A percentile compares a stretch with the other conserved stretches of the same genome.
Conservation (phyloP, 2,113 vertebrate species). For the Calypte anna region DNA sequence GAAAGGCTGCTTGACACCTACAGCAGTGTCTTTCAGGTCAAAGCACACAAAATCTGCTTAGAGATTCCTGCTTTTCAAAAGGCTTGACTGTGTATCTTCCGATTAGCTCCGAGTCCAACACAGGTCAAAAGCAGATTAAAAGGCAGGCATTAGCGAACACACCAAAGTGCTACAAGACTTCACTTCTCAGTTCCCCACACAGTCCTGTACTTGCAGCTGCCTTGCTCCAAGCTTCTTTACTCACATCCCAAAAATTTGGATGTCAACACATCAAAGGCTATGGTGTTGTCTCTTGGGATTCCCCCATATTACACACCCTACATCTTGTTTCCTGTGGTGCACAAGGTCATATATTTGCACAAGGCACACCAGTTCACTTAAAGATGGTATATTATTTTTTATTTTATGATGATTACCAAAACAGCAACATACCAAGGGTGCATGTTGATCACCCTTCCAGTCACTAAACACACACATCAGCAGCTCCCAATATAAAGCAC, state of each 20-base stretch:
- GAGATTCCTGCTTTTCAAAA: background rate
- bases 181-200: background rate
- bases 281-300: background rate
- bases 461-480: background rate
- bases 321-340: background rate
- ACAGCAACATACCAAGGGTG: background rate
- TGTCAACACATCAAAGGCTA: background rate
- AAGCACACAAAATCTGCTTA: background rate
- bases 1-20: background rate
- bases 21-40: background rate
- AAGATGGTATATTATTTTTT: background rate
- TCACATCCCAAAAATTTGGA: background rate
- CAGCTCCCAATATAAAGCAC: background rate
- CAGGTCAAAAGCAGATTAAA: conserved; percentile 19
- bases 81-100: background rate
- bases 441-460: background rate
- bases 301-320: fast-evolving
- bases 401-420: background rate
- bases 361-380: background rate
- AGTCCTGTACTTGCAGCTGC: background rate
- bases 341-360: background rate
- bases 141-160: background rate
- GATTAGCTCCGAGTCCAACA: fast-evolving
- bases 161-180: background rate
- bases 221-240: background rate